These are phyloP conservation scores for Pherbina coryleti DNA, from an alignment of 2,888 invertebrate species.

Conservation along the genomic window DNA sequence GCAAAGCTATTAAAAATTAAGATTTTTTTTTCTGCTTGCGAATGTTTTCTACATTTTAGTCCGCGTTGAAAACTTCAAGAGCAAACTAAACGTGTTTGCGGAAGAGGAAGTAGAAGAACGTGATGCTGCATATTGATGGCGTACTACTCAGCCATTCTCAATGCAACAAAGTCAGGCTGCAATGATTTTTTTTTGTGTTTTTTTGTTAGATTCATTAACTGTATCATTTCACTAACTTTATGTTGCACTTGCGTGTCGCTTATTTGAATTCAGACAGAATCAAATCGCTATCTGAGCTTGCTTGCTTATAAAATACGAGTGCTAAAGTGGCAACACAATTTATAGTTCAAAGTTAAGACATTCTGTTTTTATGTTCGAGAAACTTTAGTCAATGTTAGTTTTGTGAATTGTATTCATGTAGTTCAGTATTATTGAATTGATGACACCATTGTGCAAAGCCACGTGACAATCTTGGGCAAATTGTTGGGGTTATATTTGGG, in stretches of 20 bases:
- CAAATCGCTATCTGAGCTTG: too few relatives aligned
- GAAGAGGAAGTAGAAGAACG: conserved; percentile 2
- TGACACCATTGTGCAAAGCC: too few relatives aligned
- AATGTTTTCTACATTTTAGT: neutral
- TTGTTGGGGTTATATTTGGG: too few relatives aligned
- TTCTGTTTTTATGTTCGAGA: too few relatives aligned
- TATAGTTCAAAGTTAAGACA: too few relatives aligned
- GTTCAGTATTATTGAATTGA: too few relatives aligned
- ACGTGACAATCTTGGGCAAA: too few relatives aligned
- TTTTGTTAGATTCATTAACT: neutral
- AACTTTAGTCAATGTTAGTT: too few relatives aligned
- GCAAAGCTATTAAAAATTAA: conserved; percentile 61
- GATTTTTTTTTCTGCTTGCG: neutral
- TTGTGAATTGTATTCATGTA: too few relatives aligned
- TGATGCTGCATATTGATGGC: conserved; percentile 11
- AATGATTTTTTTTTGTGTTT: neutral
- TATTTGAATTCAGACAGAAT: neutral
- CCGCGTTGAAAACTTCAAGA: neutral
- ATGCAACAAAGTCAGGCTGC: neutral
- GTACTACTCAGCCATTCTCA: neutral
- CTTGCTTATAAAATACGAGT: too few relatives aligned
- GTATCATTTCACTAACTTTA: neutral
- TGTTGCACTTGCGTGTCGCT: conserved; percentile 1
- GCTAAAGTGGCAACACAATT: neutral
- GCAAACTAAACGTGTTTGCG: neutral